A percentile compares a stretch with the other conserved stretches of the same genome.
Conservation (phyloP, 2,113 vertebrate genomes). For the Hippocampus barbouri region DNA sequence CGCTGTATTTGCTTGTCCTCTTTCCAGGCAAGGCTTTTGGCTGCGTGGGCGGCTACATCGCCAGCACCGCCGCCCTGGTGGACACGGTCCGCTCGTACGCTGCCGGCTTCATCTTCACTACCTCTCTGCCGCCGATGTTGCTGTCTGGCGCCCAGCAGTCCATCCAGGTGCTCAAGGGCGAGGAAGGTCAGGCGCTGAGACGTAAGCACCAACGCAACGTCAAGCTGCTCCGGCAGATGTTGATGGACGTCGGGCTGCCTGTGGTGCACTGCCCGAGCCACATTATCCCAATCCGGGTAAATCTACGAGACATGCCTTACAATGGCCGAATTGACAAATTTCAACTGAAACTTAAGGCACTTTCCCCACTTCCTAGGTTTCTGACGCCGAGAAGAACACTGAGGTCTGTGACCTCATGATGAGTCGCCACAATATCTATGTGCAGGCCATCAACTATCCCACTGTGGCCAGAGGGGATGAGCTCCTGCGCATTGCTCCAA, state of each 20-base stretch:
- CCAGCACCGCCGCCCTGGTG: conserved; percentile 82
- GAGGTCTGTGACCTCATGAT: conserved; percentile 89
- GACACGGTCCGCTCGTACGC: conserved; percentile 93
- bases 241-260: conserved; percentile 92
- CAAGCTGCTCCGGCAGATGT: conserved; percentile 92
- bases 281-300: conserved; percentile 93
- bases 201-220: conserved; percentile 94
- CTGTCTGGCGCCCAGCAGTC: conserved; percentile 86
- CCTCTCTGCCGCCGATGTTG: conserved; percentile 93
- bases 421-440: conserved; percentile 91
- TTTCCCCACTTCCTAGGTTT: conserved; percentile 70
- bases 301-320: background rate
- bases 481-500: conserved; percentile 91
- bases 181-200: conserved; percentile 81
- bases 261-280: conserved; percentile 96
- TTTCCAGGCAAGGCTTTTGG: conserved; percentile 91
- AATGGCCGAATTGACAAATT: background rate
- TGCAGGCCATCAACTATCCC: conserved; percentile 96
- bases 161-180: conserved; percentile 80
- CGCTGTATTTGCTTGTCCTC: background rate
- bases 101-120: conserved; percentile 96
- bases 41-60: conserved; percentile 92
- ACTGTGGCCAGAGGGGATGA: conserved; percentile 91
- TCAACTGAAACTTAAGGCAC: background rate
- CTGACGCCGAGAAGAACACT: conserved; percentile 90